Conservation (phyloP, 2,113 vertebrate species). For the Bubo scandiacus region DNA sequence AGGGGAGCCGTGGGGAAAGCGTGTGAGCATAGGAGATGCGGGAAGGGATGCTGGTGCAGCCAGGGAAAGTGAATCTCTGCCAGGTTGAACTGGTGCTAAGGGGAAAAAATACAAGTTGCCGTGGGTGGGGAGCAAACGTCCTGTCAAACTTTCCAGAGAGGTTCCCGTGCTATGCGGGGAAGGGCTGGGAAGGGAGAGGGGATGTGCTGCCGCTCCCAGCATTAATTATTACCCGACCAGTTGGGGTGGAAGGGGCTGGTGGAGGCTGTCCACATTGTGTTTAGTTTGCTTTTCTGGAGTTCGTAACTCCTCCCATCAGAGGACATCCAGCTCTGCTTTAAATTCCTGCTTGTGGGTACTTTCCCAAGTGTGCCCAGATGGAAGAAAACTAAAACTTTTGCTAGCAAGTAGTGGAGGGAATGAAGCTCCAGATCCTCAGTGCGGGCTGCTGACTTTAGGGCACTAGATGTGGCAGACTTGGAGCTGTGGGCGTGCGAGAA, state of each 20-base stretch:
- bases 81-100: not conserved
- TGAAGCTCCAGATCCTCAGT: not conserved
- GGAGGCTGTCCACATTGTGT: not conserved
- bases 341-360: not conserved
- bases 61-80: not conserved
- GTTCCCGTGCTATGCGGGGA: not conserved
- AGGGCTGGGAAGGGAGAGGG: slow-evolving; percentile 18
- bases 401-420: not conserved
- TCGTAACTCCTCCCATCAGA: not conserved
- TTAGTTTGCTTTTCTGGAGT: not conserved
- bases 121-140: not conserved
- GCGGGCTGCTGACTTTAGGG: not conserved
- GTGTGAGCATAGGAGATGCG: not conserved
- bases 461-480: not conserved
- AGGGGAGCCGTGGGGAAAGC: not conserved
- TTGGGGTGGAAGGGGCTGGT: not conserved
- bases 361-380: not conserved
- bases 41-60: not conserved
- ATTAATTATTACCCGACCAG: slow-evolving; percentile 15
- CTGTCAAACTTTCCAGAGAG: slow-evolving; percentile 50
- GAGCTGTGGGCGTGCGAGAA: fast-evolving
- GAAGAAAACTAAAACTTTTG: not conserved
- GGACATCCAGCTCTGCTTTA: not conserved
- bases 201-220: not conserved
- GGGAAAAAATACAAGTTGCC: not conserved